Evolutionary conservation across 2,113 vertebrate genomes (phyloP).

Genomic region (Carassius auratus): DNA sequence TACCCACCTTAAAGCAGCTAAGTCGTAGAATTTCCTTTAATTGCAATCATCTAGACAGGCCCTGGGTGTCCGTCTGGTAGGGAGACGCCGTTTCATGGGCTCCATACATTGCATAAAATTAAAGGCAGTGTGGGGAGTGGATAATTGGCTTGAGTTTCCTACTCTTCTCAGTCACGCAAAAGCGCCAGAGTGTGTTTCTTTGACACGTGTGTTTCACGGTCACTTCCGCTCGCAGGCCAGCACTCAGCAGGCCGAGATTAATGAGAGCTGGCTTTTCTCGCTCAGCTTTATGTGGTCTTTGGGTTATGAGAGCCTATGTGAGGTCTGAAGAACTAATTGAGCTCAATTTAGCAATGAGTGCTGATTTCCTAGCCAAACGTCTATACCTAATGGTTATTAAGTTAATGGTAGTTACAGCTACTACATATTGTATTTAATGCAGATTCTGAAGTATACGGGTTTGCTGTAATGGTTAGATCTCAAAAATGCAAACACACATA

Average conservation of each 20-base stretch:
- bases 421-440: background rate
- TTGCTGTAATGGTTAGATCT: background rate
- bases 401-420: background rate
- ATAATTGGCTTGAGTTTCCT: slow-evolving; percentile 50
- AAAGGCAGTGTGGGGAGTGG: slow-evolving; percentile 61
- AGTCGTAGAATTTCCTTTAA: slow-evolving; percentile 75
- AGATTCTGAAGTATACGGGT: background rate
- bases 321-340: slow-evolving; percentile 22
- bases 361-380: background rate
- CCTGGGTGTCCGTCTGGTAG: slow-evolving; percentile 49
- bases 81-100: slow-evolving; percentile 55
- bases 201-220: background rate
- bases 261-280: slow-evolving; percentile 23
- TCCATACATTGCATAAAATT: slow-evolving; percentile 73
- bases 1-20: slow-evolving; percentile 32
- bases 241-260: slow-evolving; percentile 31
- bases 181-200: slow-evolving; percentile 14
- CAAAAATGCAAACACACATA: background rate
- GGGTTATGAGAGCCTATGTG: slow-evolving; percentile 23
- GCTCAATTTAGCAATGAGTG: slow-evolving; percentile 31
- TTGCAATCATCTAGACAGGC: slow-evolving; percentile 76
- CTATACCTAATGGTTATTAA: background rate
- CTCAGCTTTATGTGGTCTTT: slow-evolving; percentile 24
- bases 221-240: slow-evolving; percentile 7
- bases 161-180: slow-evolving; percentile 48